Percentiles rank a stretch among this genome's conserved stretches.
phyloP scores from a whole-genome alignment of 2,113 vertebrate species.

The Chinchilla lanigera region DNA sequence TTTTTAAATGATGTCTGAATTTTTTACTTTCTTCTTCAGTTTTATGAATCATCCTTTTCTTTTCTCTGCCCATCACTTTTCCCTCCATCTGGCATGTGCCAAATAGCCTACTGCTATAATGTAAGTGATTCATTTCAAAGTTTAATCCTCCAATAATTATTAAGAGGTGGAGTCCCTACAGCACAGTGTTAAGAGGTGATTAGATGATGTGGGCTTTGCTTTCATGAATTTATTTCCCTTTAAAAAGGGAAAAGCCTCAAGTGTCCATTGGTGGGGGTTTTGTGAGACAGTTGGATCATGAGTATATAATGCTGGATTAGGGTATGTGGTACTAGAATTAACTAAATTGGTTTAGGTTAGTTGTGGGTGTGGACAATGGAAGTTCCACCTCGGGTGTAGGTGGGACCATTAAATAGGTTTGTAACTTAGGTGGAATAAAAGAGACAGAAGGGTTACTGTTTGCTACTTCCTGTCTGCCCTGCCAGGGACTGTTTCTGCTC shows the following conservation, averaged over 20 bases:
- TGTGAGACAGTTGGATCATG: neutral
- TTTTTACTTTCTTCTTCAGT: neutral
- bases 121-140: neutral
- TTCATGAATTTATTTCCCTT: neutral
- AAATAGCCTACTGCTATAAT: neutral
- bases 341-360: neutral
- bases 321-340: neutral
- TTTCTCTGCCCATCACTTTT: neutral
- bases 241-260: neutral
- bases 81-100: neutral
- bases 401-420: neutral
- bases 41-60: neutral
- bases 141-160: neutral
- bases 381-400: neutral
- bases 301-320: neutral
- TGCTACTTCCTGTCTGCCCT: neutral
- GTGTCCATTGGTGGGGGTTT: neutral
- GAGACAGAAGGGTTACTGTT: neutral
- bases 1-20: neutral
- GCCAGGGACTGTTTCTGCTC: neutral
- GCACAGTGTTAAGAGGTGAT: neutral
- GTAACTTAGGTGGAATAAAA: neutral
- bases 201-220: neutral
- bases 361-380: no score
- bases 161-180: neutral